phyloP scores from a whole-genome alignment of 2,888 invertebrate genomes.

The Platycnemis pennipes region DNA sequence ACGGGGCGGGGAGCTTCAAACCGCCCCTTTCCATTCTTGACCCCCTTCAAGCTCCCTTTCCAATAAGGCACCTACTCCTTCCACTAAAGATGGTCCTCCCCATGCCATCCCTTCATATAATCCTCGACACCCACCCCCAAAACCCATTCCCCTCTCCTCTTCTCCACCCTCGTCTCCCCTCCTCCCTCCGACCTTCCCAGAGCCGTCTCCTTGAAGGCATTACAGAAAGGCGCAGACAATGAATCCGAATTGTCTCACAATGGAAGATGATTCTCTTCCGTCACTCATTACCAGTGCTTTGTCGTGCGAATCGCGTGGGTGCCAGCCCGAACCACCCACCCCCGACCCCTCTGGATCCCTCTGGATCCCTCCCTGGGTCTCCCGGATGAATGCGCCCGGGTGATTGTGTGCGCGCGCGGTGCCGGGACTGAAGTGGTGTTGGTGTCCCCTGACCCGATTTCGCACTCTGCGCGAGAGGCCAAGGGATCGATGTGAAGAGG shows the following conservation, averaged over 20 bases:
- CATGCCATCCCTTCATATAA: neutral
- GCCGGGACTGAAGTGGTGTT: neutral
- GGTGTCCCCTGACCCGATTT: constrained; percentile 54
- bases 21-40: neutral
- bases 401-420: neutral
- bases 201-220: constrained; percentile 47
- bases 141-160: neutral
- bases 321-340: neutral
- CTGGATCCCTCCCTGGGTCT: too few species aligned
- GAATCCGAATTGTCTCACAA: constrained; percentile 64
- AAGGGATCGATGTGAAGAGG: constrained; percentile 44
- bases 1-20: neutral
- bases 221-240: constrained; percentile 65
- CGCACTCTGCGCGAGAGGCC: constrained; percentile 58
- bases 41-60: neutral
- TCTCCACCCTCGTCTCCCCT: neutral
- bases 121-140: neutral
- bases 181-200: neutral
- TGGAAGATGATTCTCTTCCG: constrained; percentile 68
- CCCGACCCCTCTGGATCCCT: neutral
- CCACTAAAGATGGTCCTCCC: neutral
- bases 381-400: neutral
- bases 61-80: neutral
- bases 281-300: constrained; percentile 66
- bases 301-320: constrained; percentile 28